Base-by-base conservation (phyloP, 1,140 invertebrate genomes). In the Drosophila pandora region DNA sequence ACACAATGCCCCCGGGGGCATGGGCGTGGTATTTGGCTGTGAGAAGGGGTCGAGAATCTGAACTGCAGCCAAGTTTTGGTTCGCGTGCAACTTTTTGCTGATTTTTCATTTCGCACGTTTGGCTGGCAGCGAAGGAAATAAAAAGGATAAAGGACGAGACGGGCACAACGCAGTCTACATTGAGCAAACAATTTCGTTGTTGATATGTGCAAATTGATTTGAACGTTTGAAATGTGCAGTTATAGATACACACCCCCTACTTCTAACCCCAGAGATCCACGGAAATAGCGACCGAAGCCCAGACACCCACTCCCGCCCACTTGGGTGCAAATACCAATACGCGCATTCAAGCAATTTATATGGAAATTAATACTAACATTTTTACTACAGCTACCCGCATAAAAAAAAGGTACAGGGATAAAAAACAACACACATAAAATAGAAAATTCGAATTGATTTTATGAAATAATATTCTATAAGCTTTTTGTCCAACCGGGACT, bases 181-280 rank as follows among this genome's bases (percentile, higher is more conserved):
- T 78, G 83, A 81, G 78, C 82, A 85, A 85, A 85, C 82, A 85
- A 82, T 88, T 87, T 85, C 82, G 78, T 78, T 87, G 82, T 85
- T 85, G 82, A 85, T 85, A 87, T 85, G 82, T 85, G 82, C 82
- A 85, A 85, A 85, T 85, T 85, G 82, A 85, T 85, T 85, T 87
- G 78, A 85, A 69, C 78, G 74, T 82, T 87, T 85, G 58, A 85
- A 87, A 87, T 85, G 73, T 85, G 61, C 74, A 85, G 81, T 85
- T 85, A 85, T 85, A 85, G 57, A 85, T 77, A 67, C 69, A 70
- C 32, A 50, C 34, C 3, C 32, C 10, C 37, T 6, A 3, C 2
- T 22, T 3, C 13, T n/a, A 47, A 23, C 5, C 41, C 30, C 32
- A 21, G n/a, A 43, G 12, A 39, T 10, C 8, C 8, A 10, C 34